Conservation (phyloP, 2,797 vertebrate genomes). For the Chloroceryle inda region DNA sequence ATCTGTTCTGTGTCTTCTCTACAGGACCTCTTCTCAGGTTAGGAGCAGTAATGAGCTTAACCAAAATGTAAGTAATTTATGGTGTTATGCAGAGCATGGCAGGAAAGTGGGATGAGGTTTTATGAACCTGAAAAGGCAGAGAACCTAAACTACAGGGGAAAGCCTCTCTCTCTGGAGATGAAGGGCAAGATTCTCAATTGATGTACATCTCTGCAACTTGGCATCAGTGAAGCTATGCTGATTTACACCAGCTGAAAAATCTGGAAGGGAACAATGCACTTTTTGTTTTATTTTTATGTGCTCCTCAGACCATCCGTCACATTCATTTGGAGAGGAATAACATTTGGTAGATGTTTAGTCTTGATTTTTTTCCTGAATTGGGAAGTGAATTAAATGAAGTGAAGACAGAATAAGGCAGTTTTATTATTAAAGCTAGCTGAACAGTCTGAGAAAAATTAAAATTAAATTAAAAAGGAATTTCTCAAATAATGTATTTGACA, state of each 20-base stretch:
- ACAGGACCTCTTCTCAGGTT: not conserved
- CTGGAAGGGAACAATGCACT: constrained; percentile 63
- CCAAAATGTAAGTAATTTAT: not conserved
- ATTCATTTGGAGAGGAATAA: constrained; percentile 55
- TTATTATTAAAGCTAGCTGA: constrained; percentile 46
- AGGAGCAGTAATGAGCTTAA: not conserved
- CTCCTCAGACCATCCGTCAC: constrained; percentile 45
- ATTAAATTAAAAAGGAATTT: not conserved
- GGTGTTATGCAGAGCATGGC: not conserved
- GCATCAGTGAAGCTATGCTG: constrained; percentile 31
- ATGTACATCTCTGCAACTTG: constrained; percentile 59
- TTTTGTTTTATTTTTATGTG: constrained; percentile 69
- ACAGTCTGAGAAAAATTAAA: constrained; percentile 33
- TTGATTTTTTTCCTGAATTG: constrained; percentile 44
- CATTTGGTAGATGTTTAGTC: constrained; percentile 67
- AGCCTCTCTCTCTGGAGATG: constrained; percentile 37
- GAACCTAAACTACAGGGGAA: not conserved
- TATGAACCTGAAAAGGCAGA: not conserved
- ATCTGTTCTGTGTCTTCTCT: not conserved
- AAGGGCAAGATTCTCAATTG: constrained; percentile 41
- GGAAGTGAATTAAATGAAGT: constrained; percentile 52
- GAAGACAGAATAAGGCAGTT: constrained; percentile 40
- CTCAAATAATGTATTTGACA: constrained; percentile 44
- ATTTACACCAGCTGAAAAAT: constrained; percentile 72
- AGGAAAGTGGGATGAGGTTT: not conserved